Evolutionary conservation across 1,140 invertebrate genomes (phyloP).

Genomic region (Chironomus tepperi): DNA sequence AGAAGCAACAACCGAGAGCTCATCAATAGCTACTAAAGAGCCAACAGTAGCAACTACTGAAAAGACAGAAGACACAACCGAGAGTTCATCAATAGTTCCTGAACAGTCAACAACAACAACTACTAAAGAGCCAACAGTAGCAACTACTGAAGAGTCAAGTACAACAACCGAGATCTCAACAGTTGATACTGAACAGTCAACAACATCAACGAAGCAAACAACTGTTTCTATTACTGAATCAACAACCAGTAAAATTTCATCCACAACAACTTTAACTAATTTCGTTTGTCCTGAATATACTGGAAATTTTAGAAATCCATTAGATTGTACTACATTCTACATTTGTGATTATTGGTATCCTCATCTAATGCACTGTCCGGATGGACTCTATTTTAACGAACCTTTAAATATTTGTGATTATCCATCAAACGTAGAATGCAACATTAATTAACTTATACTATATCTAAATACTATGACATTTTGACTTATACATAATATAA

Average conservation of each 20-base stretch:
- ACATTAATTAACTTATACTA: background rate
- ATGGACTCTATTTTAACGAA: constrained; percentile 27
- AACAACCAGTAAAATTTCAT: constrained; percentile 6
- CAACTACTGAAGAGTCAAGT: too few relatives aligned
- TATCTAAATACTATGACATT: too few relatives aligned
- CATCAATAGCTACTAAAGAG: too few relatives aligned
- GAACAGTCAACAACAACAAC: too few relatives aligned
- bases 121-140: too few relatives aligned
- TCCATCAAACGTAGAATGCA: constrained; percentile 30
- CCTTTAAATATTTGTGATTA: constrained; percentile 27
- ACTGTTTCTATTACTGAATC: background rate
- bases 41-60: too few relatives aligned
- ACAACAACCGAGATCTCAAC: too few relatives aligned
- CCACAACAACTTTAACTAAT: background rate
- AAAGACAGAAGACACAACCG: too few relatives aligned
- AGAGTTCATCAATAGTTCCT: too few relatives aligned
- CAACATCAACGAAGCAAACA: background rate
- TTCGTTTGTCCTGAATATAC: background rate
- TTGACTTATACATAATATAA: too few relatives aligned
- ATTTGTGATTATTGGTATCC: constrained; percentile 27
- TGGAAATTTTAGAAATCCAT: constrained; percentile 27
- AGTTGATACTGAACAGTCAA: background rate
- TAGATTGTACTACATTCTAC: constrained; percentile 30
- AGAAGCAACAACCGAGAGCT: too few relatives aligned
- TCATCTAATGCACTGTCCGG: constrained; percentile 26